Conservation (phyloP, 2,797 vertebrate genomes). For the Phyllotis vaccarum region DNA sequence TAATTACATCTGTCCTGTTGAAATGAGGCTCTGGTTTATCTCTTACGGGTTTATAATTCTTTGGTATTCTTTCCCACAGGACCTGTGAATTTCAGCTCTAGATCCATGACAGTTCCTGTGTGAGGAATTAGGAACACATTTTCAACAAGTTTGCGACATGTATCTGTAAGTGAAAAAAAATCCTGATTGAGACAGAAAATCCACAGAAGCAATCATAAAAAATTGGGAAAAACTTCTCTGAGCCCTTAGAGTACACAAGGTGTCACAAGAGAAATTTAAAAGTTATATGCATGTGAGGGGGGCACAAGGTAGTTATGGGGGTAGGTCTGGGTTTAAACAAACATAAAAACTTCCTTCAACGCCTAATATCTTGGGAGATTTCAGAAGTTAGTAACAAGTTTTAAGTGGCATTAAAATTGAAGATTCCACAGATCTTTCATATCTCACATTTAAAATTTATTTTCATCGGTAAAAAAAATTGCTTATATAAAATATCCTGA, state of each 20-base stretch:
- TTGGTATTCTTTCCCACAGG: background rate
- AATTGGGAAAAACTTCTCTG: background rate
- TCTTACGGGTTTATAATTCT: background rate
- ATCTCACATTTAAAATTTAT: background rate
- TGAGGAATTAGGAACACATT: background rate
- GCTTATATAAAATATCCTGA: too few species aligned
- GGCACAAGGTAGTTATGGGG: background rate
- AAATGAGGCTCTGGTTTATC: background rate
- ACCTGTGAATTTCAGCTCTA: background rate
- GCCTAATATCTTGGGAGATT: too few species aligned
- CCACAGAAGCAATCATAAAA: background rate
- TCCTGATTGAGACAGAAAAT: background rate
- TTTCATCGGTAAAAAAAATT: too few species aligned
- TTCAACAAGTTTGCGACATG: background rate
- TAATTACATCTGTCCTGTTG: background rate
- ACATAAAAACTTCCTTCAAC: background rate
- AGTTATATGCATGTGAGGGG: background rate
- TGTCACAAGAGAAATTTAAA: background rate
- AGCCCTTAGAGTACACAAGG: background rate
- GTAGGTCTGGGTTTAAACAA: background rate
- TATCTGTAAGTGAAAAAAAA: background rate
- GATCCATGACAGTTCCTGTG: background rate
- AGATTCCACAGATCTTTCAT: background rate
- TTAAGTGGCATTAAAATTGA: background rate
- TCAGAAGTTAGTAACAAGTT: background rate